Conservation (phyloP, 2,888 invertebrate genomes). For the Pristionchus maxplancki region DNA sequence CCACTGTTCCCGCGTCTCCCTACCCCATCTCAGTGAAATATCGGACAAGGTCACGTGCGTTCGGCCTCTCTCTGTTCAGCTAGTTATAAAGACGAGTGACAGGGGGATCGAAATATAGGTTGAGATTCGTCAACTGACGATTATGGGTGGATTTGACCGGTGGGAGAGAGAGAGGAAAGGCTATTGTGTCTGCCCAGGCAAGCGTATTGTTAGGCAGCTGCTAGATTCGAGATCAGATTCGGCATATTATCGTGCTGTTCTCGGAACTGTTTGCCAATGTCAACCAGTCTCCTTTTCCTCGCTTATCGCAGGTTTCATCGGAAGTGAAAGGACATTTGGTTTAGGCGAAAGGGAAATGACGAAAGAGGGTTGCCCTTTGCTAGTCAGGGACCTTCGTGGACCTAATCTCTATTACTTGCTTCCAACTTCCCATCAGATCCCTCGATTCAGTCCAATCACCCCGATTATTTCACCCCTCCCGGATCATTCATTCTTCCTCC, state of each 20-base stretch:
- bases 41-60: conserved; percentile 33
- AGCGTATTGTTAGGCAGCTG: neutral
- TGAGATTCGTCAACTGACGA: neutral
- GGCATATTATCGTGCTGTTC: neutral
- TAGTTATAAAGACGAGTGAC: conserved; percentile 2
- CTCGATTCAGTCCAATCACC: neutral
- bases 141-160: conserved; percentile 26
- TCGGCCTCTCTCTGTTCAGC: neutral
- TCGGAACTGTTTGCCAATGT: neutral
- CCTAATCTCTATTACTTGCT: too few species aligned
- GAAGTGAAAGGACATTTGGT: neutral
- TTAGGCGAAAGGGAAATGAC: neutral
- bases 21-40: neutral
- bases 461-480: neutral
- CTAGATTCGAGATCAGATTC: neutral
- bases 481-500: conserved; percentile 39
- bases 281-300: neutral
- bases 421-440: too few species aligned
- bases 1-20: neutral
- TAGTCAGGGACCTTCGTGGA: too few species aligned
- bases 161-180: neutral
- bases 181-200: neutral
- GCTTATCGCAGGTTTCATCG: neutral
- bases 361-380: neutral
- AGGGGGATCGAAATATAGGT: conserved; percentile 38